These are phyloP conservation scores for Oscheius sp. DNA, from an alignment of 2,888 invertebrate species.

Conservation along the genomic window DNA sequence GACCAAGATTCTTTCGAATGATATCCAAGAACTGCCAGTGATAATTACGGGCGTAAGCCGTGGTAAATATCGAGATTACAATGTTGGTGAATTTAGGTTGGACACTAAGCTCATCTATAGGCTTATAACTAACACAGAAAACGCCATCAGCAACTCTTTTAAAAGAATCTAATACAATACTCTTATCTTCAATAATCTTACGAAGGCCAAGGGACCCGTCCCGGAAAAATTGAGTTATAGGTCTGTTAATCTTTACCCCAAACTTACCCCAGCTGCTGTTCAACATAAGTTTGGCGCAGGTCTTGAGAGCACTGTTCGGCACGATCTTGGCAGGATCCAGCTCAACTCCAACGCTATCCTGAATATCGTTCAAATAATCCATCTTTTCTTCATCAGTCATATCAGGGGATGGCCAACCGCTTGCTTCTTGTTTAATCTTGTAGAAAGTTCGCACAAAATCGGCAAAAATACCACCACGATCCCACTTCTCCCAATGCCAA, in stretches of 20 bases:
- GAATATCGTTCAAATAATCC: not conserved
- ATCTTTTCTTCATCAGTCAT: not conserved
- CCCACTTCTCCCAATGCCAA: constrained; percentile 15
- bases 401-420: not conserved
- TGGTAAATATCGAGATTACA: not conserved
- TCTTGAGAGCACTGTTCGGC: not conserved
- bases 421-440: not conserved
- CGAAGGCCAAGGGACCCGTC: not conserved
- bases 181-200: not conserved
- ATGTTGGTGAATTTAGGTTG: not conserved
- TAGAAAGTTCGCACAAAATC: constrained; percentile 1
- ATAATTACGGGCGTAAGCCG: not conserved
- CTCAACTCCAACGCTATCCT: not conserved
- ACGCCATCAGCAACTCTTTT: not conserved
- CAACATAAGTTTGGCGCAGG: not conserved
- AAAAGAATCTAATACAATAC: not conserved
- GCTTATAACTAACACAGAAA: not conserved
- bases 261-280: not conserved
- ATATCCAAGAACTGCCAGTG: not conserved
- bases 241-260: not conserved
- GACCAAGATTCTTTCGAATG: not conserved
- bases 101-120: not conserved
- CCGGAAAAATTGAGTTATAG: not conserved
- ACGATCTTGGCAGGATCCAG: not conserved
- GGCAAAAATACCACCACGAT: constrained; percentile 10